Evolutionary conservation across 2,888 invertebrate genomes (phyloP).

Genomic region (Synanthedon vespiformis): DNA sequence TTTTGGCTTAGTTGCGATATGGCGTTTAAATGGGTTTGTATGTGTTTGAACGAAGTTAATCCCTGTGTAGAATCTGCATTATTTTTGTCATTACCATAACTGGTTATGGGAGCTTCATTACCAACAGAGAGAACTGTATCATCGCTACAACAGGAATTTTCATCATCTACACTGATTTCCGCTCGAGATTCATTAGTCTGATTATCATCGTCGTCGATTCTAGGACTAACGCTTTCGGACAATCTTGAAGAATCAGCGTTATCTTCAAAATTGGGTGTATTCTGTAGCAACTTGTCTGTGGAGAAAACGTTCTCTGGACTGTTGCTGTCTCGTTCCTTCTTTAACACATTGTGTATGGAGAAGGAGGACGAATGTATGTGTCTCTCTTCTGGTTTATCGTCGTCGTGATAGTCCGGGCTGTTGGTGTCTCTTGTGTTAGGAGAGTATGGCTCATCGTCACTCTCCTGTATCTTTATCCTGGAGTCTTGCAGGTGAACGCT

Average conservation of each 20-base stretch:
- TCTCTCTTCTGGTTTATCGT: slow-evolving; percentile 45
- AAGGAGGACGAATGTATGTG: slow-evolving; percentile 50
- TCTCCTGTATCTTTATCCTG: slow-evolving; percentile 53
- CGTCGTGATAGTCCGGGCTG: slow-evolving; percentile 51
- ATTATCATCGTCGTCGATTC: slow-evolving; percentile 42
- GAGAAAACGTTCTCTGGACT: slow-evolving; percentile 65
- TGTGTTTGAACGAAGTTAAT: slow-evolving; percentile 73
- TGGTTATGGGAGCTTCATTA: slow-evolving; percentile 75
- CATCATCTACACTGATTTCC: slow-evolving; percentile 63
- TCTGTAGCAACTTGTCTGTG: slow-evolving; percentile 57
- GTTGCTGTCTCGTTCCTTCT: slow-evolving; percentile 55
- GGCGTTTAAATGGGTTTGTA: slow-evolving; percentile 76
- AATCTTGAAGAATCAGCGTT: slow-evolving; percentile 18
- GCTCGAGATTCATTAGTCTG: slow-evolving; percentile 31
- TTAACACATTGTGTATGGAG: slow-evolving; percentile 62
- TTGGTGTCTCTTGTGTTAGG: slow-evolving; percentile 52
- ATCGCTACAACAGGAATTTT: slow-evolving; percentile 78
- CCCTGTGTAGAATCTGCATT: slow-evolving; percentile 34
- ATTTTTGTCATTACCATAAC: slow-evolving; percentile 31
- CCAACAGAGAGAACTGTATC: slow-evolving; percentile 87
- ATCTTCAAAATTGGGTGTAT: slow-evolving; percentile 53
- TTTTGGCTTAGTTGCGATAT: slow-evolving; percentile 74
- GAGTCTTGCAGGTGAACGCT: slow-evolving; percentile 48
- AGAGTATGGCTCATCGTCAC: slow-evolving; percentile 59
- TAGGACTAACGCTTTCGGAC: slow-evolving; percentile 42